Evolutionary conservation across 2,888 invertebrate species (phyloP).

Genomic region (Drosophila emarginata): DNA sequence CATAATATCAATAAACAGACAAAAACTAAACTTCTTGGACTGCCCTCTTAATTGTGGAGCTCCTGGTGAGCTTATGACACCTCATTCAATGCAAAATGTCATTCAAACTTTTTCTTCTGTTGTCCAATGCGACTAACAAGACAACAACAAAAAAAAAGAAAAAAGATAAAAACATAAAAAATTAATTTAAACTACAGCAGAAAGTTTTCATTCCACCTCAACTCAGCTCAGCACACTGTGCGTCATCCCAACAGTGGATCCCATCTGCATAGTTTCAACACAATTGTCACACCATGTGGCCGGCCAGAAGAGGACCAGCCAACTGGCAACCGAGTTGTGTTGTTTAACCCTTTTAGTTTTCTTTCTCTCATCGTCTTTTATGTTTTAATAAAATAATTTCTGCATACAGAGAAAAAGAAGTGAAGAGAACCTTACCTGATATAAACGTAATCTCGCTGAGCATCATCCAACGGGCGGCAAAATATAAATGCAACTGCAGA

Average conservation of each 20-base stretch:
- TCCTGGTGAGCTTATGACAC: not conserved
- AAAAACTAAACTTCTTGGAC: not conserved
- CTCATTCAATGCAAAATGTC: not conserved
- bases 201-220: not conserved
- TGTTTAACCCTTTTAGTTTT: constrained; percentile 44
- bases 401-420: constrained; percentile 14
- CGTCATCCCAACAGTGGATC: not conserved
- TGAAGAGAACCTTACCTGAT: constrained; percentile 85
- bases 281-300: constrained; percentile 55
- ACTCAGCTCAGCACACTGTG: not conserved
- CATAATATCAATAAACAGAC: no score
- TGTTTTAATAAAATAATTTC: constrained; percentile 58
- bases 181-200: constrained; percentile 54
- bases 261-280: not conserved
- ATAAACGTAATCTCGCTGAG: constrained; percentile 92
- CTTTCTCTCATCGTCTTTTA: constrained; percentile 41
- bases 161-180: constrained; percentile 23
- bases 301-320: constrained; percentile 18
- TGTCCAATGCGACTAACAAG: constrained; percentile 43
- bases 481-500: constrained; percentile 90
- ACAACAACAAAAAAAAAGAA: constrained; percentile 4
- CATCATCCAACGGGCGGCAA: constrained; percentile 92
- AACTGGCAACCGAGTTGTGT: constrained; percentile 41
- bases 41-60: not conserved
- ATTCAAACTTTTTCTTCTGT: constrained; percentile 12